Conservation (phyloP, 2,888 invertebrate species). For the Cantharis rufa region DNA sequence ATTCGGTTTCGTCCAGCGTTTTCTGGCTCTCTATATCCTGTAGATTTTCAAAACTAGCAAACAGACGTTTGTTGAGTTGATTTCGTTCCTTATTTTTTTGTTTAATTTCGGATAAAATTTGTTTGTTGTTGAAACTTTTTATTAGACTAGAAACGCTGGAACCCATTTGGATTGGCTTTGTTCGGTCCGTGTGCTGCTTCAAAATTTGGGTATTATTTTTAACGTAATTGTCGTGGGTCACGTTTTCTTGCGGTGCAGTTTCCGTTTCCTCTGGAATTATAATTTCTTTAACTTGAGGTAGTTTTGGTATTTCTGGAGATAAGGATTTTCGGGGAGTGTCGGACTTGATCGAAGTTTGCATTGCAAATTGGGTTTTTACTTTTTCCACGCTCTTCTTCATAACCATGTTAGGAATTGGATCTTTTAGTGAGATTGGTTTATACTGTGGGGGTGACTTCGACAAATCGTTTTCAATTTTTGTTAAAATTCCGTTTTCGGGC, state of each 20-base stretch:
- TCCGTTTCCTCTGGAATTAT: conserved; percentile 68
- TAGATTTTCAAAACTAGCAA: conserved; percentile 53
- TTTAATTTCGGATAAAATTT: conserved; percentile 63
- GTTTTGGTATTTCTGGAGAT: conserved; percentile 70
- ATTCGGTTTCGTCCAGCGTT: conserved; percentile 1
- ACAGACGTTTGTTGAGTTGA: conserved; percentile 44
- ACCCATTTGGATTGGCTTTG: conserved; percentile 62
- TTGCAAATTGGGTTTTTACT: conserved; percentile 49
- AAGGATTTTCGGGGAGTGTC: conserved; percentile 49
- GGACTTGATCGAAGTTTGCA: conserved; percentile 46
- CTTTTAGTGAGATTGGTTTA: conserved; percentile 26
- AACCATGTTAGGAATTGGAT: conserved; percentile 39
- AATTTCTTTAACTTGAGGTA: conserved; percentile 76
- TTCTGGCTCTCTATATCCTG: conserved; percentile 51
- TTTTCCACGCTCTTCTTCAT: conserved; percentile 51
- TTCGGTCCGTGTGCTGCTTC: conserved; percentile 47
- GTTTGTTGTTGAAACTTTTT: conserved; percentile 54
- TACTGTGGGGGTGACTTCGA: conserved; percentile 16
- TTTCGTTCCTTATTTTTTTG: conserved; percentile 42
- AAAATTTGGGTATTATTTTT: conserved; percentile 54
- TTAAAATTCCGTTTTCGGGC: neutral
- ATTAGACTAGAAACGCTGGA: conserved; percentile 63
- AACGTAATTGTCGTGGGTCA: conserved; percentile 54
- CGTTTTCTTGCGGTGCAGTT: conserved; percentile 44
- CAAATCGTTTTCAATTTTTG: conserved; percentile 9